Evolutionary conservation across 2,113 vertebrate species (phyloP).

Genomic region (Crotalus helleri): DNA sequence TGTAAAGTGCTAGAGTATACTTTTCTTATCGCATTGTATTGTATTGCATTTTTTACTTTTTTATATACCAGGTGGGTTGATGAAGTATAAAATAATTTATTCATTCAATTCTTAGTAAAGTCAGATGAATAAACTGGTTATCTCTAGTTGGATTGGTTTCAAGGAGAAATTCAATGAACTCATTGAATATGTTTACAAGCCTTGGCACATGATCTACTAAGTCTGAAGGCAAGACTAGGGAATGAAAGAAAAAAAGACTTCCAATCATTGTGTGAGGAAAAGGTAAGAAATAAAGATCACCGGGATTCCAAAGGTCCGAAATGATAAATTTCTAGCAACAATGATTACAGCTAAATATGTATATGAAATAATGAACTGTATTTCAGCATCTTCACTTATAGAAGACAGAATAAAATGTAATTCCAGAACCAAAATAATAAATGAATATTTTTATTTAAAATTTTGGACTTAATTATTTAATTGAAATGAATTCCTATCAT

Average conservation of each 20-base stretch:
- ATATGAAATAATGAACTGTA: not conserved
- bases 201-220: not conserved
- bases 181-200: not conserved
- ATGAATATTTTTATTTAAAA: slow-evolving; percentile 65
- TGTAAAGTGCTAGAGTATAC: not conserved
- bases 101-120: not conserved
- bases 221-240: not conserved
- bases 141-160: not conserved
- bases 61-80: not conserved
- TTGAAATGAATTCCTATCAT: slow-evolving; percentile 72
- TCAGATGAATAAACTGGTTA: not conserved
- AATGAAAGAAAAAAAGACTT: not conserved
- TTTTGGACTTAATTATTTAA: slow-evolving; percentile 69
- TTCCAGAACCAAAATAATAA: not conserved
- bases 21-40: not conserved
- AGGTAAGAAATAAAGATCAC: not conserved
- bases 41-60: not conserved
- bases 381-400: not conserved
- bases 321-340: not conserved
- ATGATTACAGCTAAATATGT: not conserved
- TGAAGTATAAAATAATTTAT: not conserved
- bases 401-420: not conserved
- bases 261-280: not conserved
- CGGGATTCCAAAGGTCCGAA: not conserved
- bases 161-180: not conserved